phyloP scores from a whole-genome alignment of 1,140 invertebrate species.

The Drosophila pachea region DNA sequence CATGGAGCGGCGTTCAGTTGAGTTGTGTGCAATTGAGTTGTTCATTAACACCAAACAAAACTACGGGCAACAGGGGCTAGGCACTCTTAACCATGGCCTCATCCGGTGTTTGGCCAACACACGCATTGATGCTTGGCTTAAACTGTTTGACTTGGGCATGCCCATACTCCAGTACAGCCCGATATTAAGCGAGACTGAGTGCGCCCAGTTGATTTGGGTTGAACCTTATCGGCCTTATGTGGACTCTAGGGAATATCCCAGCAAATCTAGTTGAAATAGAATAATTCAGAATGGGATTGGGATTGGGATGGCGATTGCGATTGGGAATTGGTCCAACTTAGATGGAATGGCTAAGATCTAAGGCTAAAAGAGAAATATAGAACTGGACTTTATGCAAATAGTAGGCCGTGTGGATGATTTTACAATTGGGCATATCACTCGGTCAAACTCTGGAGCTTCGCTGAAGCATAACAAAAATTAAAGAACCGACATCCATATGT shows the following conservation, averaged over 20 bases:
- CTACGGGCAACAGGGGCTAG: conserved; percentile 12
- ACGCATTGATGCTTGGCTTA: conserved; percentile 10
- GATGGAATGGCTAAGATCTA: too few species aligned
- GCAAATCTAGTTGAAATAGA: too few species aligned
- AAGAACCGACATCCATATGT: neutral
- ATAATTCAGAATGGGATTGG: too few species aligned
- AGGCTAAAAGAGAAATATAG: too few species aligned
- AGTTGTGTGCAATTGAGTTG: conserved; percentile 24
- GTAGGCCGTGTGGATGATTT: conserved; percentile 5
- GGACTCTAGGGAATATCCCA: too few species aligned
- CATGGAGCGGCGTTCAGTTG: conserved; percentile 27
- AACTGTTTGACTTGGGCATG: conserved; percentile 18
- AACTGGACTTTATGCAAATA: too few species aligned
- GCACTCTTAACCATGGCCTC: neutral
- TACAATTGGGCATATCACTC: neutral
- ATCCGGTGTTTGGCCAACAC: conserved; percentile 8
- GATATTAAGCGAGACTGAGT: conserved; percentile 1
- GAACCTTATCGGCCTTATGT: too few species aligned
- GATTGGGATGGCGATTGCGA: too few species aligned
- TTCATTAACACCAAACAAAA: conserved; percentile 56
- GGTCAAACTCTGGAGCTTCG: conserved; percentile 11
- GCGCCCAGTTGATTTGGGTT: neutral
- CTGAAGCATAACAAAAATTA: neutral
- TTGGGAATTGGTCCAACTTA: too few species aligned
- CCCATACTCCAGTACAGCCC: neutral